Base-by-base conservation (phyloP, 1,140 invertebrate species). In the Bombus terrestris region DNA sequence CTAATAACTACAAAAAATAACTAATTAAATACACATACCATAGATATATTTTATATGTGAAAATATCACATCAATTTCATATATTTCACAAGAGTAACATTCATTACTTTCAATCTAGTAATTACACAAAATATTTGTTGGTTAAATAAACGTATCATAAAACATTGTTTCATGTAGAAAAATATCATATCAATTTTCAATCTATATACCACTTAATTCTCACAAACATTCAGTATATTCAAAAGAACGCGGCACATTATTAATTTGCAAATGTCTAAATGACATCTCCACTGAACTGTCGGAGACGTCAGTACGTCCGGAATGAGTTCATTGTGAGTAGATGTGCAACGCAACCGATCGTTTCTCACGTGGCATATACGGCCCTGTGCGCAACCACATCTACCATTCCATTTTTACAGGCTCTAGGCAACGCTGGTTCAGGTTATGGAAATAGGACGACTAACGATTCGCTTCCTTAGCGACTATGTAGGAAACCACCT, bases 371-470 rank as follows among this genome's bases (percentile, higher is more conserved):
- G 22, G 72, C 79, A 41, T 86, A 71, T 86, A 88, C 83, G 80
- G 82, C 69, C 81, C 85, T 77, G 72, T 39, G 88, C 75, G 71
- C 74, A 86, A 66, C 66, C 82, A 79, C 83, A 88, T 78, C 83
- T 77, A 75, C 83, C 74, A 89, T 86, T 82, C 57, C 76, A 92
- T 91, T 91, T 91, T 91, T 91, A 53, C 87, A 35, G 82, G 81
- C 89, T 86, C 78, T 77, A 69, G 88, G 86, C 90, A 78, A 85
- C 80, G 86, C 39, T 83, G 84, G 86, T 91, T 90, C 89, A 81
- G 90, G 91, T 92, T 91, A 92, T 91, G 91, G 88, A 92, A 89
- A 91, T 92, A 41, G 74, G 77, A 87, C 81, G 87, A 88, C 79
- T 75, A 87, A 91, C 83, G 82, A 89, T 59, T 74, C 82, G 74